A percentile compares a stretch with the other conserved stretches of the same genome.
These are phyloP conservation scores for Danaus chrysippus DNA, from an alignment of 2,888 invertebrate species.

Conservation along the genomic window DNA sequence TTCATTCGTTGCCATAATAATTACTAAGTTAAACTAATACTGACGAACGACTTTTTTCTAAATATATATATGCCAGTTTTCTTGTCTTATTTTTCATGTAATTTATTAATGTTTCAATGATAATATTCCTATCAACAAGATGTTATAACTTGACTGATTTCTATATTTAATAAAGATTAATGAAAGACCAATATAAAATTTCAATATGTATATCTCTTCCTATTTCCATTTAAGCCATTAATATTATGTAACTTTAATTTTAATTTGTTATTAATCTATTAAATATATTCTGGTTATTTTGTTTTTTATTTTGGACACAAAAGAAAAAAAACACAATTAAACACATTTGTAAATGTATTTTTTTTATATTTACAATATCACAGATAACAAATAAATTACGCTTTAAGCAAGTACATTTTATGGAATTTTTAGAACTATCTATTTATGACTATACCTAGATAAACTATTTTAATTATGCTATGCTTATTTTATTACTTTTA, in stretches of 20 bases:
- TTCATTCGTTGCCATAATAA: neutral
- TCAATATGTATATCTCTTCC: constrained; percentile 37
- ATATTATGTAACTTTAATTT: constrained; percentile 20
- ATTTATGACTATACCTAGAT: constrained; percentile 11
- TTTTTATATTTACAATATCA: constrained; percentile 59
- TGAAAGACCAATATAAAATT: too few relatives aligned
- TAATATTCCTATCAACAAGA: neutral
- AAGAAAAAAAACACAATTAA: constrained; percentile 31
- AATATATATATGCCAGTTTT: neutral
- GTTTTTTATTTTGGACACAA: constrained; percentile 22
- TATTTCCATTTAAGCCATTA: constrained; percentile 50
- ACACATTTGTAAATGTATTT: constrained; percentile 39
- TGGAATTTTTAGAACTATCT: constrained; percentile 23
- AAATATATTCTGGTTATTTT: constrained; percentile 33
- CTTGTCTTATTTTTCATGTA: neutral
- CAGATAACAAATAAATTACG: constrained; percentile 53
- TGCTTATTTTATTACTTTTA: constrained; percentile 50
- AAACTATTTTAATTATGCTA: constrained; percentile 40
- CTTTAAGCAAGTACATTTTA: constrained; percentile 44
- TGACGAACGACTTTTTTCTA: neutral
- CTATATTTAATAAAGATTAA: too few relatives aligned
- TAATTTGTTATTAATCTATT: constrained; percentile 41
- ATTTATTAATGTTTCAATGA: neutral
- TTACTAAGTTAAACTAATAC: constrained; percentile 4
- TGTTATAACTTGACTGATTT: too few relatives aligned